Base-by-base conservation (phyloP, 2,888 invertebrate species). In the Iselma pallidipennis region DNA sequence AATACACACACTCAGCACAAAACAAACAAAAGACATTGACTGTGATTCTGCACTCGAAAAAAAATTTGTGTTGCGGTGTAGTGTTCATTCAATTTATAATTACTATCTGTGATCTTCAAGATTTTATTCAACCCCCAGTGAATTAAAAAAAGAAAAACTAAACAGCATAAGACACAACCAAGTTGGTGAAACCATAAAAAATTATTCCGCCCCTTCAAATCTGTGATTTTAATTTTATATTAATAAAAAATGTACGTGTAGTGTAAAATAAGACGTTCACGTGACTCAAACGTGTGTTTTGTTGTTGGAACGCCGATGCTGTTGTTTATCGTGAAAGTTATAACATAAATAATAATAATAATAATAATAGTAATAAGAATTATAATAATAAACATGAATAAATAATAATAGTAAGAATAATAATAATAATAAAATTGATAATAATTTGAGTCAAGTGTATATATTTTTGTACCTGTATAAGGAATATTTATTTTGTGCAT, bases 391-490 rank as follows among this genome's bases (percentile, higher is more conserved):
- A 37, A 16, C n/a, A n/a, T n/a, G n/a, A n/a, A 16, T 0, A 7
- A 37, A n/a, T n/a, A n/a, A n/a, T n/a, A 33, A 33, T 33, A 33
- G 5, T 14, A 2, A 10, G n/a, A 33, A 33, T 33, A 33, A n/a
- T 33, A 33, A 7, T 1, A 37, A 37, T 37, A 16, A 37, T 14
- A 14, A 33, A 33, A 33, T 4, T 9, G 16, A 37, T 16, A 16
- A 37, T 37, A 16, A 9, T 16, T 16, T 64, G 66, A 78, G 78
- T 78, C 77, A 79, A 75, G 68, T 81, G 80, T 81, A 79, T 37
- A 79, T 76, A 79, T 80, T 79, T 77, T 79, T 76, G 81, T 81
- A 81, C 80, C 81, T 81, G 81, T 76, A 73, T 79, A 78, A 79
- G 80, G 80, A 77, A 75, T 81, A 80, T 80, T 80, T 80, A 80